Base-by-base conservation (phyloP, 92 coral and sea anemone genomes). In the Palythoa grandiflora region DNA sequence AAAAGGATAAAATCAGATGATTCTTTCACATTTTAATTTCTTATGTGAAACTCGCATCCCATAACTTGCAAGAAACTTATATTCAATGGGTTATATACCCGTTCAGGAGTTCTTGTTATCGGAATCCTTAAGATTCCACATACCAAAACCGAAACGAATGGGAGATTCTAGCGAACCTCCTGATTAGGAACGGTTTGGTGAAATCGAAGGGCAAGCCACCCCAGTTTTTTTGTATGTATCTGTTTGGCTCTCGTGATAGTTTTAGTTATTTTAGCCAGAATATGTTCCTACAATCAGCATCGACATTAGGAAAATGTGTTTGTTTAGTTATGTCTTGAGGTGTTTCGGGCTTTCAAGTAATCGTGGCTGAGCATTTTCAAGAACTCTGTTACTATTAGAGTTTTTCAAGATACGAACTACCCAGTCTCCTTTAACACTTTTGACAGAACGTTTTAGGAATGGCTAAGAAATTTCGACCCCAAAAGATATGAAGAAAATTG, bases 91-190 rank as follows among this genome's bases (percentile, higher is more conserved):
- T 79, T 90, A 55, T 61, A 87, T 15, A 74, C 16, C 12, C 9
- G n/a, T 19, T 16, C 5, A 7, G n/a, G 5, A 0, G 21, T 0
- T 0, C 5, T 1, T 0, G 0, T 0, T 3, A 0, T 16, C 36
- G 96, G 96, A 95, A 77, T 92, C 92, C 5, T 77, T 28, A 28
- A 35, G 89, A 90, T 92, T 92, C 93, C 95, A 78, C 92, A 92
- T 87, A 80, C 91, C 92, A 94, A 92, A 90, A 92, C 93, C 96
- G 91, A 51, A 92, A 78, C 94, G 96, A 94, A 94, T 94, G 96
- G 96, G 96, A 94, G 96, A 94, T 88, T 92, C 96, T 94, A 94
- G 96, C 96, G 96, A 93, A 75, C 96, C 96, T 93, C 96, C 93
- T 86, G 96, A 94, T 87, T 90, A 92, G 96, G 96, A 93, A 94